A percentile compares a stretch with the other conserved stretches of the same genome.
Conservation (phyloP, 2,888 invertebrate species). For the Dryobotodes eremita region DNA sequence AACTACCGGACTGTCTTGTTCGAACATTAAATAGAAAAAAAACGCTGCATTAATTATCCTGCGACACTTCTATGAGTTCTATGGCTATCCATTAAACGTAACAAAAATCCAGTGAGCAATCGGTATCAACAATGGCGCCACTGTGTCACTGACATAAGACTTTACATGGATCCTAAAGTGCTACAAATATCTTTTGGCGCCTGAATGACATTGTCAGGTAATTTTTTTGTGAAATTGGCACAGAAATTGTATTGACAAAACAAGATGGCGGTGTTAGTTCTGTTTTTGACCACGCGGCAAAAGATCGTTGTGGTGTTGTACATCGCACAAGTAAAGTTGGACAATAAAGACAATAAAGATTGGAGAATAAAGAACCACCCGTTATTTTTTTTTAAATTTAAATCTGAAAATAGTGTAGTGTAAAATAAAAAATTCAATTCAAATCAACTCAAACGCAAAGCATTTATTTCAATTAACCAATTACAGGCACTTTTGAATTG, state of each 20-base stretch:
- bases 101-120: no score
- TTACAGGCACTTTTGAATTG: background rate
- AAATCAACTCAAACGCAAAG: background rate
- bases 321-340: background rate
- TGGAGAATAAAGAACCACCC: no score
- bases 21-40: background rate
- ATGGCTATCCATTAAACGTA: background rate
- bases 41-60: background rate
- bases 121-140: background rate
- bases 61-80: background rate
- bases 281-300: no score
- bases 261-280: background rate
- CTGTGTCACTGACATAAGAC: background rate
- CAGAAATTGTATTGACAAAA: background rate
- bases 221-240: background rate
- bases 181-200: background rate
- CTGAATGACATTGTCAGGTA: background rate
- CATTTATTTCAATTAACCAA: background rate
- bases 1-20: background rate
- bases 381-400: background rate
- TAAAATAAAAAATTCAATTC: background rate
- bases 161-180: background rate
- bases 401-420: no score
- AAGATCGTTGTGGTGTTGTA: background rate
- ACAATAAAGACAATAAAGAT: no score